A percentile compares a stretch with the other conserved stretches of the same genome.
Conservation (phyloP, 1,140 invertebrate species). For the Octopus sinensis region DNA sequence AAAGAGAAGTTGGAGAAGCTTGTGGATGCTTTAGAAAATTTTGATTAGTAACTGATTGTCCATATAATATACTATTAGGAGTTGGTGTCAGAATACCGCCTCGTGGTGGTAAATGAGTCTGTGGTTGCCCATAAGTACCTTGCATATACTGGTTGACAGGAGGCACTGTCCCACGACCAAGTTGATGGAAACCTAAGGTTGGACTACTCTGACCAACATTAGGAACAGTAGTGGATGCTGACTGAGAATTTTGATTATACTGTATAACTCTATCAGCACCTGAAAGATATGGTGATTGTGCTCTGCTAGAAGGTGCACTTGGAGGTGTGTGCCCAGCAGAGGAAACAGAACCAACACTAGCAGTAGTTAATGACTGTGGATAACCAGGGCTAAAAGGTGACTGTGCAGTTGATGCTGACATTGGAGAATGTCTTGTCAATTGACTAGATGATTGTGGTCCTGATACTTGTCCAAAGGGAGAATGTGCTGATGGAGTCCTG, state of each 20-base stretch:
- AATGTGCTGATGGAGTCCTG: constrained; percentile 43
- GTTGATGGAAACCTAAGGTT: not conserved
- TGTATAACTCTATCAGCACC: constrained; percentile 21
- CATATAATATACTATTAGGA: constrained; percentile 39
- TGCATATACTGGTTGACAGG: constrained; percentile 43
- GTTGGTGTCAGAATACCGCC: constrained; percentile 32
- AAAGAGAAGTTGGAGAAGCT: not conserved
- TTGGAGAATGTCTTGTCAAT: constrained; percentile 55
- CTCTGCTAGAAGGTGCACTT: constrained; percentile 26
- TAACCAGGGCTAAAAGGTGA: constrained; percentile 31
- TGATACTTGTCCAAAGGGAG: constrained; percentile 35
- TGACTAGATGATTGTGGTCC: constrained; percentile 12
- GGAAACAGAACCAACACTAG: constrained; percentile 17
- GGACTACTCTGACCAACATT: not conserved
- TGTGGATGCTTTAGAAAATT: constrained; percentile 22
- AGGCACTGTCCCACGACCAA: constrained; percentile 35
- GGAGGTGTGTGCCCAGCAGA: constrained; percentile 38
- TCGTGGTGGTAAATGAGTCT: constrained; percentile 28
- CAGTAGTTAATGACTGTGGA: not conserved
- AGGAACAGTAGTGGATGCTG: not conserved
- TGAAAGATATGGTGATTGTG: constrained; percentile 22
- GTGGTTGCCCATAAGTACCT: constrained; percentile 37
- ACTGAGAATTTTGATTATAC: constrained; percentile 25
- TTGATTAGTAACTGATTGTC: constrained; percentile 33
- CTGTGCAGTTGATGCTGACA: constrained; percentile 32